Evolutionary conservation across 2,888 invertebrate genomes (phyloP), one percentile per base, ranked within the genome.

Genomic region (Antheraea yamamai): DNA sequence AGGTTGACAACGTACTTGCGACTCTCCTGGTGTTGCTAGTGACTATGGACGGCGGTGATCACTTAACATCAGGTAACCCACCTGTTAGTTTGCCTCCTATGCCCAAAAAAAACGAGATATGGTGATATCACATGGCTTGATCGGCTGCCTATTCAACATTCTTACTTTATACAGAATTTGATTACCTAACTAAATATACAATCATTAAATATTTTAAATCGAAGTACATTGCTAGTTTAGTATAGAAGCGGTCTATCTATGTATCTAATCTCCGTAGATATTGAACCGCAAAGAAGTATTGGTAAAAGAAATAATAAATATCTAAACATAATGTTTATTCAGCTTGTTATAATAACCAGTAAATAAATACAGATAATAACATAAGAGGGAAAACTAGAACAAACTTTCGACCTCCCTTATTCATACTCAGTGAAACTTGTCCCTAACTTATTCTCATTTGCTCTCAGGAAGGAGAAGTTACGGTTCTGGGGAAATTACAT

Each of bases 391-490:
- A 77, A 80, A 77, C 75, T 75, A 76, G 73, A 72, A 73, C 75
- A 79, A 82, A 81, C 78, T 84, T 80, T 74, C 70, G 76, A 77
- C 78, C 82, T 82, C 79, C 82, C 83, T 85, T 84, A 84, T 87
- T 84, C 84, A 84, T 86, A 83, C 84, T 85, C 84, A 84, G 79
- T 75, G 76, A 81, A 87, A 87, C 81, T 88, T 88, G 79, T 74
- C 73, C 79, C 77, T 88, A 61, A 61, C 61, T 61, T 61, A 61
- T 61, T 20, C n/a, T 61, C 61, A 85, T 87, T 85, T 84, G 84
- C 83, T 84, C 84, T 82, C 80, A 80, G 79, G 80, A 80, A 78
- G 80, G 75, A 80, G 81, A 86, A 85, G 83, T 87, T 85, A 80
- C 79, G 68, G 77, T 72, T 77, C 77, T 80, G 80, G n/a, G 52